Percentiles rank a stretch among this genome's conserved stretches.
phyloP scores from a whole-genome alignment of 2,888 invertebrate genomes.

The Pharmacophagus antenor region DNA sequence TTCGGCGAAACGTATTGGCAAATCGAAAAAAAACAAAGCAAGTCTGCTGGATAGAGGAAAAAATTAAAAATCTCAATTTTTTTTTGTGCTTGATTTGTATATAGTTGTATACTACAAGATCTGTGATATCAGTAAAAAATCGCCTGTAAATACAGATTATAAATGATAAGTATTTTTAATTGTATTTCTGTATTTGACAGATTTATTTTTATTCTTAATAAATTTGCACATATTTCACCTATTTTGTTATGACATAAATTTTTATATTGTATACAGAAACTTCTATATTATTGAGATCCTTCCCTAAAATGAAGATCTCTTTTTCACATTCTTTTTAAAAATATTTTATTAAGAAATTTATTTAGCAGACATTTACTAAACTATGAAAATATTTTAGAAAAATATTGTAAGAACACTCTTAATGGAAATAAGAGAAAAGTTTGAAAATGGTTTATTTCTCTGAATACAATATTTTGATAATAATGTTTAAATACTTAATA shows the following conservation, averaged over 20 bases:
- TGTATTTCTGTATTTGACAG: neutral
- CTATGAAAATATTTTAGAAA: too few species aligned
- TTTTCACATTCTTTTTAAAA: too few species aligned
- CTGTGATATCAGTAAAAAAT: slow-evolving; percentile 14
- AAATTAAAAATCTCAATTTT: neutral
- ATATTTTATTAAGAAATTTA: too few species aligned
- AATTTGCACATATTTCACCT: neutral
- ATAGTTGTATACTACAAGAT: slow-evolving; percentile 11
- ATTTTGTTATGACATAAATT: slow-evolving; percentile 2
- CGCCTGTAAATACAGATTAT: neutral
- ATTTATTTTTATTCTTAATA: slow-evolving; percentile 3
- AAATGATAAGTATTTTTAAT: slow-evolving; percentile 2
- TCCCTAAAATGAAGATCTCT: too few species aligned
- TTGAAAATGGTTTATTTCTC: too few species aligned
- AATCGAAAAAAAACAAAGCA: slow-evolving; percentile 35
- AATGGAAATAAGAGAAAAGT: too few species aligned
- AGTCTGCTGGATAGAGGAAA: slow-evolving; percentile 7
- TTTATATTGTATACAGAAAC: neutral
- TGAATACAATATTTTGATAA: too few species aligned
- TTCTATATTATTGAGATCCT: too few species aligned
- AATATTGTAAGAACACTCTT: too few species aligned
- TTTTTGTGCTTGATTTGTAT: neutral
- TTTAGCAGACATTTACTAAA: too few species aligned
- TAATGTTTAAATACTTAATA: too few species aligned
- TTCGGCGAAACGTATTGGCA: slow-evolving; percentile 59